Evolutionary conservation across 1,140 invertebrate species (phyloP).

Genomic region (Drosophila punjabiensis): DNA sequence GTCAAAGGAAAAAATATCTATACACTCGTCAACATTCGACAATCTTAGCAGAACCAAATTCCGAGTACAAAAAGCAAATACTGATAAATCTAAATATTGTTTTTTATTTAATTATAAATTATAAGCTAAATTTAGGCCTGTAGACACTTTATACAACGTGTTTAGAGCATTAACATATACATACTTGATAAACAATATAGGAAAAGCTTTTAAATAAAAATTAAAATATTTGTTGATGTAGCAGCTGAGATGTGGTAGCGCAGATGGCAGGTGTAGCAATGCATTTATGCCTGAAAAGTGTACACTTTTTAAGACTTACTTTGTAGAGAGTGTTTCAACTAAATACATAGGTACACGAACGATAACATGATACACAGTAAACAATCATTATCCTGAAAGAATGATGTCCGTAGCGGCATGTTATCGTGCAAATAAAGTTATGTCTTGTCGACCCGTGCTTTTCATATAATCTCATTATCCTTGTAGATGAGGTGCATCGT

Average conservation of each 20-base stretch:
- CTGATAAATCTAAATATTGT: slow-evolving; percentile 65
- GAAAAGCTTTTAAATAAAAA: slow-evolving; percentile 71
- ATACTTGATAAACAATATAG: slow-evolving; percentile 64
- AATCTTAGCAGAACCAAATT: too few relatives aligned
- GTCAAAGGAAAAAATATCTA: too few relatives aligned
- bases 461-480: slow-evolving; percentile 67
- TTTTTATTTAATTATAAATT: slow-evolving; percentile 82
- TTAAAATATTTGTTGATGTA: slow-evolving; percentile 51
- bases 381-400: neutral
- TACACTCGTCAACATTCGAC: too few relatives aligned
- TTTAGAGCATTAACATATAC: slow-evolving; percentile 62
- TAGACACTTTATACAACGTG: slow-evolving; percentile 74
- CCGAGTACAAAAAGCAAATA: neutral
- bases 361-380: neutral
- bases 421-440: neutral
- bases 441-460: slow-evolving; percentile 10
- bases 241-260: slow-evolving; percentile 37
- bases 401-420: neutral
- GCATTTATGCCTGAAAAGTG: slow-evolving; percentile 22
- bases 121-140: slow-evolving; percentile 76
- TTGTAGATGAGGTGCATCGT: slow-evolving; percentile 11
- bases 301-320: slow-evolving; percentile 30
- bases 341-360: neutral
- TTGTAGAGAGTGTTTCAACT: slow-evolving; percentile 18
- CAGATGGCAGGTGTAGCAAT: slow-evolving; percentile 4